A percentile compares a stretch with the other conserved stretches of the same genome.
Conservation (phyloP, 2,113 vertebrate species). For the Ranitomeya variabilis region DNA sequence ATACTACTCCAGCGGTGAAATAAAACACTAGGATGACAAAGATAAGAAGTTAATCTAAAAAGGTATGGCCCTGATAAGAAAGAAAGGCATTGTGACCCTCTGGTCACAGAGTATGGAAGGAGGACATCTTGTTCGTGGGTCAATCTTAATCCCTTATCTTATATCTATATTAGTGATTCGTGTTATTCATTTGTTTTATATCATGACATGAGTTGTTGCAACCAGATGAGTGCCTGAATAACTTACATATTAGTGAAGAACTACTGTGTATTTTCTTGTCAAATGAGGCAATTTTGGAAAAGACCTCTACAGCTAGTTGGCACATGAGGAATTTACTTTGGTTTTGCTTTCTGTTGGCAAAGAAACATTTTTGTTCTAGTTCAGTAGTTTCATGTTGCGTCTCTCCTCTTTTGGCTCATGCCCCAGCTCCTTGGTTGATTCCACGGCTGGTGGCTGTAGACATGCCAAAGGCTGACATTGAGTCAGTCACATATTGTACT, state of each 20-base stretch:
- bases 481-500: conserved; percentile 59
- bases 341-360: conserved; percentile 73
- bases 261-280: background rate
- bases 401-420: conserved; percentile 67
- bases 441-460: conserved; percentile 60
- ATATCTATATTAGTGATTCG: background rate
- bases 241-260: background rate
- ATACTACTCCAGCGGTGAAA: too few species aligned
- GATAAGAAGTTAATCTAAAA: too few species aligned
- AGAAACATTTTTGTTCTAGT: conserved; percentile 60
- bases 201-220: background rate
- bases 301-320: conserved; percentile 71
- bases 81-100: too few species aligned
- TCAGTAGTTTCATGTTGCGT: conserved; percentile 64
- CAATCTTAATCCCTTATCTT: too few species aligned
- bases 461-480: conserved; percentile 51
- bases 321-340: conserved; percentile 66
- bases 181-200: background rate
- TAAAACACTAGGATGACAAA: too few species aligned
- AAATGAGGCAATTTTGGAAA: conserved; percentile 57
- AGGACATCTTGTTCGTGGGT: too few species aligned
- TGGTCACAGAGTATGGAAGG: too few species aligned
- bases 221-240: background rate
- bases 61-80: too few species aligned
- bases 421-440: conserved; percentile 65